These are phyloP conservation scores for Wasmannia auropunctata DNA, from an alignment of 1,140 invertebrate genomes.

Conservation along the genomic window DNA sequence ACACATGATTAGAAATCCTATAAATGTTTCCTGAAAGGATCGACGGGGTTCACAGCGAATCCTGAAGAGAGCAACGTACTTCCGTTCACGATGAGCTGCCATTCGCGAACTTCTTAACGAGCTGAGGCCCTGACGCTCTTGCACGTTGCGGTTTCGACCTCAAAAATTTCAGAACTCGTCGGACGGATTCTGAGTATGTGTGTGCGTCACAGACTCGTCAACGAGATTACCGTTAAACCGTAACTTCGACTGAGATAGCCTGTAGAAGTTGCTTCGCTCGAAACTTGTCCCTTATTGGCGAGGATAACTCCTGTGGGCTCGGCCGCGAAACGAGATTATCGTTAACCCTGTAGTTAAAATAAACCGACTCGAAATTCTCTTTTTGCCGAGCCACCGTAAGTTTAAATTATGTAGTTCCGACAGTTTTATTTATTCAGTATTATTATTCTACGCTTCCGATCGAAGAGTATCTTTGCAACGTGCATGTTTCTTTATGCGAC, in stretches of 20 bases:
- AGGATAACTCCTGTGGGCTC: conserved; percentile 56
- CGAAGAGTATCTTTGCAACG: background rate
- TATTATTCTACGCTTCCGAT: background rate
- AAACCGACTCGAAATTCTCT: conserved; percentile 61
- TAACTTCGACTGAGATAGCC: conserved; percentile 41
- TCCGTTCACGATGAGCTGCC: background rate
- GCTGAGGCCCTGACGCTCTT: background rate
- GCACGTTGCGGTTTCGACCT: background rate
- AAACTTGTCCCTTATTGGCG: conserved; percentile 54
- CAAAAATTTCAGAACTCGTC: conserved; percentile 18
- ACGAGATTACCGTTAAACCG: conserved; percentile 59
- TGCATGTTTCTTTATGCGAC: background rate
- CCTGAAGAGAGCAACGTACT: conserved; percentile 5
- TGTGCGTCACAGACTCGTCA: conserved; percentile 49
- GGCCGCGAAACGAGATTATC: conserved; percentile 71
- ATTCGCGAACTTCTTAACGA: conserved; percentile 10
- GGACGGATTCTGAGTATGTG: background rate
- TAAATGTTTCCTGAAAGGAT: too few species aligned
- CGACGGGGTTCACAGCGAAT: background rate
- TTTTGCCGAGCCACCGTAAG: background rate
- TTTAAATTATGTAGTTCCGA: background rate
- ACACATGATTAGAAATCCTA: too few species aligned
- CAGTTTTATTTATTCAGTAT: conserved; percentile 5
- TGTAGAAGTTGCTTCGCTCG: conserved; percentile 32
- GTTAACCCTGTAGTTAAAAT: conserved; percentile 77